phyloP scores from a whole-genome alignment of 1,140 invertebrate genomes.

The Streblospio benedicti region DNA sequence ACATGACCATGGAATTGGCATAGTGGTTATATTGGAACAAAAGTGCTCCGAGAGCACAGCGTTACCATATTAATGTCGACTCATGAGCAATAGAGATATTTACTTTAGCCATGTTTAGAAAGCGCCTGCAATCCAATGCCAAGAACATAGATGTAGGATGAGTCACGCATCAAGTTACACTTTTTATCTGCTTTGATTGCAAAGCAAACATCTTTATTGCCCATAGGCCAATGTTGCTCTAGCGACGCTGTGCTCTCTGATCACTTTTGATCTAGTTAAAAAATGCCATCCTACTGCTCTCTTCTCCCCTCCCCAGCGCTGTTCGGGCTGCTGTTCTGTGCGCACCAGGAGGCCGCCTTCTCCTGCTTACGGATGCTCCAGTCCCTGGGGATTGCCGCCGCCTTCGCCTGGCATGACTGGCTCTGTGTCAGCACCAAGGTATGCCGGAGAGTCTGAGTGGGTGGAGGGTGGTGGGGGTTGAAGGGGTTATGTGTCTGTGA shows the following conservation, averaged over 20 bases:
- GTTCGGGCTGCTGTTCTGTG: slow-evolving; percentile 40
- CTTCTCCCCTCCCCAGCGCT: slow-evolving; percentile 32
- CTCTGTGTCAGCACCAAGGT: slow-evolving; percentile 43
- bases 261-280: background rate
- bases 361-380: slow-evolving; percentile 42
- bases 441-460: too few species aligned
- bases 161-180: background rate
- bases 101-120: too few species aligned
- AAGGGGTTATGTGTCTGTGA: too few species aligned
- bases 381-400: slow-evolving; percentile 38
- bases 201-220: background rate
- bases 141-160: background rate
- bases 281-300: background rate
- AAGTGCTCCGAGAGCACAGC: too few species aligned
- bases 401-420: slow-evolving; percentile 43
- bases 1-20: too few species aligned
- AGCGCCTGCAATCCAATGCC: background rate
- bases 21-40: too few species aligned
- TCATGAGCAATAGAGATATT: too few species aligned
- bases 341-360: slow-evolving; percentile 42
- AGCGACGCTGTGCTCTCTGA: background rate
- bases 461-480: too few species aligned
- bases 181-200: background rate
- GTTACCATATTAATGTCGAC: too few species aligned
- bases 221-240: background rate